These are phyloP conservation scores for Drosophila helvetica DNA, from an alignment of 2,888 invertebrate species.

Conservation along the genomic window DNA sequence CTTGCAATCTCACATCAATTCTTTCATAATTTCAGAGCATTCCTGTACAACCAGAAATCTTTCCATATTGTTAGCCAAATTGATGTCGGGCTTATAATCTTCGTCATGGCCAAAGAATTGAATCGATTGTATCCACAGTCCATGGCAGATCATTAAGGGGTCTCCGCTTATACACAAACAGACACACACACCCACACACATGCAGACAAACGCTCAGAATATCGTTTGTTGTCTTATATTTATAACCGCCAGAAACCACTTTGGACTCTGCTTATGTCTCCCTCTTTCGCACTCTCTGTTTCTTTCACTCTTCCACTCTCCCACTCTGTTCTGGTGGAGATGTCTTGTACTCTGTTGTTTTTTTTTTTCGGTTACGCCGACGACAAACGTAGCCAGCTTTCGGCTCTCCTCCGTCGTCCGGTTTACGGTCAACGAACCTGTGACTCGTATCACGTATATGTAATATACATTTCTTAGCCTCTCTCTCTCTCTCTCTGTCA, in stretches of 20 bases:
- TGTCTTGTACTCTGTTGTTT: constrained; percentile 56
- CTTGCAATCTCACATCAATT: background rate
- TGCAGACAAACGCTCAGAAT: constrained; percentile 4
- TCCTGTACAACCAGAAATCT: background rate
- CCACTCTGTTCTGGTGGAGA: constrained; percentile 14
- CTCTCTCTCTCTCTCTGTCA: constrained; percentile 13
- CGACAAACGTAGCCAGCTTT: constrained; percentile 68
- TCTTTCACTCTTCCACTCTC: constrained; percentile 5
- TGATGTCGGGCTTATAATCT: constrained; percentile 40
- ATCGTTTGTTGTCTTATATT: constrained; percentile 40
- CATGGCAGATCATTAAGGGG: constrained; percentile 31
- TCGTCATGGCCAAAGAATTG: constrained; percentile 42
- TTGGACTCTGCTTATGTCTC: constrained; percentile 38
- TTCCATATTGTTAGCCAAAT: constrained; percentile 39
- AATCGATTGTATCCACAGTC: constrained; percentile 42
- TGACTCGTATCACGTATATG: constrained; percentile 38
- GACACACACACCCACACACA: background rate
- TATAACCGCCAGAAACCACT: constrained; percentile 47
- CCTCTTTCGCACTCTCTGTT: constrained; percentile 17
- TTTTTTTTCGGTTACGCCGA: constrained; percentile 47
- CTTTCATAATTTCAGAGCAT: background rate
- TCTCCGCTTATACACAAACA: constrained; percentile 16
- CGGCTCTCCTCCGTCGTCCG: constrained; percentile 75
- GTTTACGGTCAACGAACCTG: constrained; percentile 76
- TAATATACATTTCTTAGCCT: constrained; percentile 45